Evolutionary conservation across 2,113 vertebrate species (phyloP).

Genomic region (cattle (Bos taurus)): DNA sequence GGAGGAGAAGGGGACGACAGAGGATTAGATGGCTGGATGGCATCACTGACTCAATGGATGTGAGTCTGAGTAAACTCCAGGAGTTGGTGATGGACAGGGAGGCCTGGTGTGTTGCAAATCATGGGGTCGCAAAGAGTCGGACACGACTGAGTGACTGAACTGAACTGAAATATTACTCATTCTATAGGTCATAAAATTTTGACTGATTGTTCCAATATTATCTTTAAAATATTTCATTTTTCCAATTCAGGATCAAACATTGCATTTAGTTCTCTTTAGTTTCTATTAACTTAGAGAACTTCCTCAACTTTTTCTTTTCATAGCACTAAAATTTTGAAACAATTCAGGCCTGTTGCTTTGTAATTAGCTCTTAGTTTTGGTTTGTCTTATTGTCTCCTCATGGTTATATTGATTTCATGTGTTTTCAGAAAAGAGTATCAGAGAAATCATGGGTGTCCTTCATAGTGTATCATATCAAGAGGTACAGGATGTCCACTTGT

Average conservation of each 20-base stretch:
- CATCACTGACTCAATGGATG: too few relatives aligned
- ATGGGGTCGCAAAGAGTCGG: too few relatives aligned
- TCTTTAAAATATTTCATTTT: background rate
- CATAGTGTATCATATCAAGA: background rate
- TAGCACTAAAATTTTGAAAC: background rate
- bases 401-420: background rate
- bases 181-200: background rate
- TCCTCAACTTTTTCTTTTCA: background rate
- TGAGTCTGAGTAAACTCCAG: too few relatives aligned
- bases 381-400: background rate
- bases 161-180: background rate
- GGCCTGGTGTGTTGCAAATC: too few relatives aligned
- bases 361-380: background rate
- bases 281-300: background rate
- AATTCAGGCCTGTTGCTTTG: background rate
- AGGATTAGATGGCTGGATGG: too few relatives aligned
- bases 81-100: too few relatives aligned
- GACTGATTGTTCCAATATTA: background rate
- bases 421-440: background rate
- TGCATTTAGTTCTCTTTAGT: background rate
- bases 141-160: too few relatives aligned
- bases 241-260: background rate
- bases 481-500: background rate
- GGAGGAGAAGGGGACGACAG: too few relatives aligned
- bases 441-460: background rate